Percentiles rank a stretch among this genome's conserved stretches.
phyloP scores from a whole-genome alignment of 2,888 invertebrate species.

The Thyatira batis region DNA sequence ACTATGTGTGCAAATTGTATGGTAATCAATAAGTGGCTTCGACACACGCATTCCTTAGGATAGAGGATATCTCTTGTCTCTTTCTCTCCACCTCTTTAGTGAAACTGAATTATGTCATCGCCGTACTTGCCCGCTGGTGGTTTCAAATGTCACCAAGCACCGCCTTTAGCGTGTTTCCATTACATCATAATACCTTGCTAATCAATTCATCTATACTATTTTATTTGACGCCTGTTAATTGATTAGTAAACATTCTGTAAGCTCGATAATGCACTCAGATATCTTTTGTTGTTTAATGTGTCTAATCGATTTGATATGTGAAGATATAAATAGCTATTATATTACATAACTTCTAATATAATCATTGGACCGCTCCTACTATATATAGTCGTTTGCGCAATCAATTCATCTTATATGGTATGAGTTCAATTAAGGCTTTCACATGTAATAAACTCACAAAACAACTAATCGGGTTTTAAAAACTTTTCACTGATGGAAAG shows the following conservation, averaged over 20 bases:
- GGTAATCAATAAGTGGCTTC: too few relatives aligned
- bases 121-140: background rate
- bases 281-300: background rate
- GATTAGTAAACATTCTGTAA: background rate
- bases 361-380: too few relatives aligned
- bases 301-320: background rate
- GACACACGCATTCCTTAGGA: too few relatives aligned
- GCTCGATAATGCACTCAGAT: background rate
- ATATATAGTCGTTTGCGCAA: too few relatives aligned
- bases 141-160: background rate
- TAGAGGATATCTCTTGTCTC: too few relatives aligned
- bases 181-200: background rate
- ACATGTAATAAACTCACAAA: too few relatives aligned
- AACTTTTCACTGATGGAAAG: too few relatives aligned
- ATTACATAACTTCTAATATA: background rate
- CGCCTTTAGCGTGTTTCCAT: background rate
- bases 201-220: background rate
- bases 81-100: too few relatives aligned
- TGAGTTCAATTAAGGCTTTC: too few relatives aligned
- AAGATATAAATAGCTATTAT: background rate
- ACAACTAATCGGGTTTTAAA: too few relatives aligned
- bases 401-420: too few relatives aligned
- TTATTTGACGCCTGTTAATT: background rate
- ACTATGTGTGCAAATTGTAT: too few relatives aligned
- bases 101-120: background rate